Base-by-base conservation (phyloP, 2,113 vertebrate genomes). In the Tonatia bakeri region DNA sequence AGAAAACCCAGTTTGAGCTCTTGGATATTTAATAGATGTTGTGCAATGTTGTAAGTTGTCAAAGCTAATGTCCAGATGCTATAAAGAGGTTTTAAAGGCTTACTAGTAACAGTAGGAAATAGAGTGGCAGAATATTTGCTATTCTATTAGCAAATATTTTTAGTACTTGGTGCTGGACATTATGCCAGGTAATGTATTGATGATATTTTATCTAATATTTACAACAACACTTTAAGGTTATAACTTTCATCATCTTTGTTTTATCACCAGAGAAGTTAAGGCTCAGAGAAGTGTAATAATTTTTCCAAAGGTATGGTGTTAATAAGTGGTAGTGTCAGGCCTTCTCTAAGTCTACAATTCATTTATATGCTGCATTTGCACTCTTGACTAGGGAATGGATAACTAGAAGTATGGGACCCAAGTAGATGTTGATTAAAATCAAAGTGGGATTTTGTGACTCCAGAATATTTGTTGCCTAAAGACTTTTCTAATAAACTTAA, bases 221-320 rank as follows among this genome's bases (percentile, higher is more conserved):
- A 64, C 33, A 86, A 76, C 3, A 94, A 20, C 15, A 4, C 24
- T 69, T 87, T 87, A 54, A 92, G 5, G 5, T 87, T 56, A 84
- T 8, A 76, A 81, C 90, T 94, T 28, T 93, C 93, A 69, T 38
- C 87, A 47, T 36, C 70, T 47, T 97, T 87, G 43, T 79, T 95
- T 93, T 85, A 47, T 6, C 31, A 47, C 28, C 69, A 87, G 65
- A 14, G 40, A 92, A 85, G 28, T 38, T 83, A 65, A 75, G 28
- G 14, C 28, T 80, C 75, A 90, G 33, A 84, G 13, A 84, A 94
- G 15, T 59, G 7, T 94, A 89, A 75, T 83, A 64, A 64, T 45
- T 92, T 95, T 45, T 38, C 38, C 15, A 75, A 94, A 87, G 50
- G 28, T 33, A 33, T 33, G 19, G 61, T 64, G 61, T 28, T 64